These are phyloP conservation scores for Porphyrio hochstetteri DNA, from an alignment of 2,113 vertebrate genomes.

Conservation along the genomic window DNA sequence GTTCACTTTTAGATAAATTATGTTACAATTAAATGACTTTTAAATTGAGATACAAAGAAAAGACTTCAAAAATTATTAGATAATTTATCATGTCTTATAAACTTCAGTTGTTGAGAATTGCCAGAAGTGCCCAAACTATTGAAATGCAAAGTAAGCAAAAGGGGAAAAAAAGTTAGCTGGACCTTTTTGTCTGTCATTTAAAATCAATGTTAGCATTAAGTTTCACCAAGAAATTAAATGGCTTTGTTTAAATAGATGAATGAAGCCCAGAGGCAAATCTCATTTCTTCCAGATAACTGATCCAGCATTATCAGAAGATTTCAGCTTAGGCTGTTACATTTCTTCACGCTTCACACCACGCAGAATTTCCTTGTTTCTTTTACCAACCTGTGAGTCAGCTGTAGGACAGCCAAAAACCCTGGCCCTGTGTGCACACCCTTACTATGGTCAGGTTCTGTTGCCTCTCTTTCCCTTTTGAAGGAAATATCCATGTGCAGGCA, in stretches of 20 bases:
- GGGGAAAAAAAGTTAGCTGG: neutral
- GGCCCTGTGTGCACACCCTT: rapidly evolving
- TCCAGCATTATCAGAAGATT: neutral
- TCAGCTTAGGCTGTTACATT: neutral
- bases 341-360: neutral
- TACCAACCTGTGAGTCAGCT: neutral
- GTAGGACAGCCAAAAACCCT: rapidly evolving
- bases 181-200: neutral
- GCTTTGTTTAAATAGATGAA: neutral
- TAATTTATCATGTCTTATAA: neutral
- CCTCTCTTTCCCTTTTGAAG: neutral
- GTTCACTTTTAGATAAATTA: neutral
- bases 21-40: neutral
- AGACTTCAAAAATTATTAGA: neutral
- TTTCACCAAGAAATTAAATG: neutral
- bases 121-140: neutral
- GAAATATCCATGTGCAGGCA: rapidly evolving
- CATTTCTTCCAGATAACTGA: neutral
- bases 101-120: neutral
- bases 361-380: neutral
- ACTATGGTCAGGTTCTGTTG: neutral
- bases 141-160: neutral
- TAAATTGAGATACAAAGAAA: neutral
- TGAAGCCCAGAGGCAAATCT: neutral
- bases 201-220: neutral